phyloP scores from a whole-genome alignment of 2,888 invertebrate genomes.

The Agrotis segetum region DNA sequence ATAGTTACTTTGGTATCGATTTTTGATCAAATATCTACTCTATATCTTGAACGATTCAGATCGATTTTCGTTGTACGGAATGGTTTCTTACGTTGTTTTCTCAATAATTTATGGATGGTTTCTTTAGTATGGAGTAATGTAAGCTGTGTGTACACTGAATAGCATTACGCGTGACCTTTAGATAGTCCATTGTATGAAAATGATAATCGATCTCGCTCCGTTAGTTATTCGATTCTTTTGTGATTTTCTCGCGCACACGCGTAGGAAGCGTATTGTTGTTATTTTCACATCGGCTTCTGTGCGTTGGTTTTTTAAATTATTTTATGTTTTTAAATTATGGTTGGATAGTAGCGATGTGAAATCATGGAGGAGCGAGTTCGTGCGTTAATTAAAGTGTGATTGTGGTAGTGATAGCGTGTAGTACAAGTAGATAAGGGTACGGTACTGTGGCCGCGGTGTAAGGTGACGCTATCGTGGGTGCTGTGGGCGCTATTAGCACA shows the following conservation, averaged over 20 bases:
- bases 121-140: conserved; percentile 83
- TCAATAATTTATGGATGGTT: conserved; percentile 76
- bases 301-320: conserved; percentile 30
- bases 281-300: conserved; percentile 64
- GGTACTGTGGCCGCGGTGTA: conserved; percentile 50
- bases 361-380: conserved; percentile 32
- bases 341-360: conserved; percentile 27
- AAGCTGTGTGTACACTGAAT: conserved; percentile 82
- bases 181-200: conserved; percentile 88
- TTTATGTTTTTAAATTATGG: conserved; percentile 16
- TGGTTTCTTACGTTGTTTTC: conserved; percentile 62
- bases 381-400: conserved; percentile 65
- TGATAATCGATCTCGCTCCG: conserved; percentile 87
- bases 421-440: conserved; percentile 56
- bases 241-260: conserved; percentile 73
- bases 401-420: conserved; percentile 54
- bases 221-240: conserved; percentile 81
- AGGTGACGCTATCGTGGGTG: conserved; percentile 62
- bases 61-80: conserved; percentile 53
- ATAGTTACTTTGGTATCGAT: conserved; percentile 73
- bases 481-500: conserved; percentile 52
- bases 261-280: conserved; percentile 64
- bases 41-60: conserved; percentile 59
- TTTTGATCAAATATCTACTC: conserved; percentile 64
- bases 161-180: conserved; percentile 89